Evolutionary conservation across 2,888 invertebrate genomes (phyloP), one percentile per base, ranked within the genome.

Genomic region (Escarpia spicata): DNA sequence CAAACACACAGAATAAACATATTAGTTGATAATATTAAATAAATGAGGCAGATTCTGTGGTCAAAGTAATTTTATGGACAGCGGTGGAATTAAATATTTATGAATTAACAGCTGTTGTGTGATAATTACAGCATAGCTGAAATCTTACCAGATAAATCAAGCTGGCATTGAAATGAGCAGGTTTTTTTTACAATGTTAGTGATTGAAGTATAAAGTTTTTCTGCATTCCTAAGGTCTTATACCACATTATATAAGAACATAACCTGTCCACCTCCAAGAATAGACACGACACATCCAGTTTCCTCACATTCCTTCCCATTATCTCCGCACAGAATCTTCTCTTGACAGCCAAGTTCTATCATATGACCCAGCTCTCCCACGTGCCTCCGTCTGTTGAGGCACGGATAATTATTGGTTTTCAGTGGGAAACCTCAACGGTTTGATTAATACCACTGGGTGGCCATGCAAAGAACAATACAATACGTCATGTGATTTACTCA

Each of bases 361-460:
- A 75, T 26, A 75, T 75, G 75, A n/a, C 75, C 75, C 6, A 52
- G 6, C 75, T 26, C 75, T 75, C 75, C 19, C 75, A 26, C 0
- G 75, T 26, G n/a, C 6, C n/a, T 26, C 26, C 6, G 75, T 75
- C 75, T 26, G 75, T n/a, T 26, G 37, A 75, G 75, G 19, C 6
- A 26, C 75, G n/a, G 75, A 19, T 75, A 75, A 75, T 75, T 75
- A 75, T 75, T 75, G 75, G 75, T 75, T 75, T 75, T 75, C 75
- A 75, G 75, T 75, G 75, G 75, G 75, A 75, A 75, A 75, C 75
- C 75, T 75, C 75, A 75, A 26, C 6, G 26, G 75, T 75, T 75
- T 75, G 75, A 75, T 75, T 26, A 75, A 75, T 75, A 26, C 75
- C 75, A 4, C n/a, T 75, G 75, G 26, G 75, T 75, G 75, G 75